Evolutionary conservation across 2,797 vertebrate species (phyloP).

Genomic region (Gymnothorax reevesii): DNA sequence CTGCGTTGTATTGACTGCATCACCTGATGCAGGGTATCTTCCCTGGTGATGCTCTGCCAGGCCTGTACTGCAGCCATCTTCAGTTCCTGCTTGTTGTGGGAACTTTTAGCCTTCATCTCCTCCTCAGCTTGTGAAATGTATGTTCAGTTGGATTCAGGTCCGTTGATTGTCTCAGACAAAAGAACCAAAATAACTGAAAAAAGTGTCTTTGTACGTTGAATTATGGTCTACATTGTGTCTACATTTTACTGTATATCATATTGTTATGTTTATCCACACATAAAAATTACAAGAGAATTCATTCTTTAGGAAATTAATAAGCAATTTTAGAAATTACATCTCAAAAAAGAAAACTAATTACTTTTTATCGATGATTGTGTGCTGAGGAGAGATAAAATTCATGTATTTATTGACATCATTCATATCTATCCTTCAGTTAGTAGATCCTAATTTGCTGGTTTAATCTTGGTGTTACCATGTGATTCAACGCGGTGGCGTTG

Average conservation of each 20-base stretch:
- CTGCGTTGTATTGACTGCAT: too few relatives aligned
- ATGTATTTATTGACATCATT: neutral
- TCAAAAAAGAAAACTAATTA: neutral
- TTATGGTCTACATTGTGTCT: too few relatives aligned
- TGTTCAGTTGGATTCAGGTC: too few relatives aligned
- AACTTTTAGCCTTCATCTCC: too few relatives aligned
- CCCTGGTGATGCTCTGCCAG: too few relatives aligned
- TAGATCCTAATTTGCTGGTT: neutral
- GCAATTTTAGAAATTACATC: neutral
- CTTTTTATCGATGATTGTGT: neutral
- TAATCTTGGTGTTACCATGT: neutral
- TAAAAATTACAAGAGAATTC: neutral
- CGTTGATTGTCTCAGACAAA: too few relatives aligned
- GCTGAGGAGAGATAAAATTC: neutral
- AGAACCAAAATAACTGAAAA: too few relatives aligned
- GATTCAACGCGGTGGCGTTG: neutral
- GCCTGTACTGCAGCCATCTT: too few relatives aligned
- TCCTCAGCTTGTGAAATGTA: too few relatives aligned
- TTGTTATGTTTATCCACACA: neutral
- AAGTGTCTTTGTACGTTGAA: too few relatives aligned
- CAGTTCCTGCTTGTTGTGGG: too few relatives aligned
- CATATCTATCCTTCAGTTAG: neutral
- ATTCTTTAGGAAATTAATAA: neutral
- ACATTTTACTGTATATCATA: neutral
- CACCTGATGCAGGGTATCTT: too few relatives aligned